Percentiles rank a stretch among this genome's conserved stretches.
Evolutionary conservation across 2,888 invertebrate species (phyloP).

Genomic region (Folsomia candida): DNA sequence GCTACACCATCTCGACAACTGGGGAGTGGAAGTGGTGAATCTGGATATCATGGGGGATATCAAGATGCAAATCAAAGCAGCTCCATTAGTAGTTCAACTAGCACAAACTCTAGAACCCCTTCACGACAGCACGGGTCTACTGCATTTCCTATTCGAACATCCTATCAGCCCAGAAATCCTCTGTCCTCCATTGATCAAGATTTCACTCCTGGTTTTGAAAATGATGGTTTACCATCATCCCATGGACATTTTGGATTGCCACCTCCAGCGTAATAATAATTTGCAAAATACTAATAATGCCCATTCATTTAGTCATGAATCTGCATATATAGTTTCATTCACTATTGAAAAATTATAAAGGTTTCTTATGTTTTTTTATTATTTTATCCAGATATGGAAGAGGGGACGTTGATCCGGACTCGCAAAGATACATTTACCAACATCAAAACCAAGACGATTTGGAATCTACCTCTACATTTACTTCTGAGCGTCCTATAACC

Average conservation of each 20-base stretch:
- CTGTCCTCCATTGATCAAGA: background rate
- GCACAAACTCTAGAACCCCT: slow-evolving; percentile 55
- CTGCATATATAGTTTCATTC: too few relatives aligned
- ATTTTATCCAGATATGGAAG: background rate
- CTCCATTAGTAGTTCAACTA: slow-evolving; percentile 56
- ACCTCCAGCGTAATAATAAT: background rate
- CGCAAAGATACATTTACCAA: background rate
- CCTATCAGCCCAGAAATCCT: background rate
- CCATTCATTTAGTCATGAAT: too few relatives aligned
- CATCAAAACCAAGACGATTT: background rate
- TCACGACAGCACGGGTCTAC: slow-evolving; percentile 42
- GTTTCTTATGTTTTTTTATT: too few relatives aligned
- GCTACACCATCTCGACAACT: slow-evolving; percentile 26
- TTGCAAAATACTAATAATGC: too few relatives aligned
- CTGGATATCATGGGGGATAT: slow-evolving; percentile 41
- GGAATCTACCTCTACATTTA: slow-evolving; percentile 40
- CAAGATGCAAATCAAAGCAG: slow-evolving; percentile 56
- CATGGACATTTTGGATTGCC: background rate
- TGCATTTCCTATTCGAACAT: slow-evolving; percentile 60
- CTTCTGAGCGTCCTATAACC: slow-evolving; percentile 60
- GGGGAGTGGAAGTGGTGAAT: slow-evolving; percentile 43
- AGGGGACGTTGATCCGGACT: background rate
- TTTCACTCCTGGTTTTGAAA: background rate
- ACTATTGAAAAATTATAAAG: too few relatives aligned
- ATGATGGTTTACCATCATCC: background rate